Base-by-base conservation (phyloP, 2,797 vertebrate genomes). In the Brachyalestes nurse region DNA sequence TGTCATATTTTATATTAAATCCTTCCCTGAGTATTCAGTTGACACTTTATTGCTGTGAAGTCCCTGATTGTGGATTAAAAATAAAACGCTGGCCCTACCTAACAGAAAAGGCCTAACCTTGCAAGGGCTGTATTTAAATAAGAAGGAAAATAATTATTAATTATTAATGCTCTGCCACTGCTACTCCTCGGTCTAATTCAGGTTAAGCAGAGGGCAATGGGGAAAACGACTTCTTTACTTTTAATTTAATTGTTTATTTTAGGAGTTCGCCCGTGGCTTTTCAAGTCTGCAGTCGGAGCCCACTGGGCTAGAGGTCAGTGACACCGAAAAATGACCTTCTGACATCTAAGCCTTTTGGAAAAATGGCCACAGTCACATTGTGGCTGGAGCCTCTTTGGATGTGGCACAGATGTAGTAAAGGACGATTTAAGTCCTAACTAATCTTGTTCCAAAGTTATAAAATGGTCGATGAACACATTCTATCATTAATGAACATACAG, bases 181-280 rank as follows among this genome's bases (percentile, higher is more conserved):
- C 73, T 51, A 28, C 72, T 70, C 57, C 57, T 65, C 6, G 9
- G 64, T 38, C 61, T 49, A 75, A 60, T 61, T 69, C 38, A 60
- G 77, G 73, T 83, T 82, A 85, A 82, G 53, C 28, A 74, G 67
- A 55, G 76, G 77, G 72, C 53, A 83, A 69, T 72, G n/a, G 64
- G 73, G 75, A 70, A 78, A 60, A 69, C 25, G 38, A 73, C 67
- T 64, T 45, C 38, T 67, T 81, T 79, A 86, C 79, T 74, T 83
- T 83, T 83, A 76, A 86, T 86, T 69, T 71, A 71, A 66, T 69
- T 83, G 82, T 87, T 87, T 85, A 85, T 85, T 87, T 87, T 82
- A 77, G 72, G 69, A 78, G 82, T 45, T 74, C 21, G 49, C 76
- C 69, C 40, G 40, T 51, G 65, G 79, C 81, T 82, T 83, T 79